Base-by-base conservation (phyloP, 2,113 vertebrate genomes). In the Oncorhynchus tshawytscha region DNA sequence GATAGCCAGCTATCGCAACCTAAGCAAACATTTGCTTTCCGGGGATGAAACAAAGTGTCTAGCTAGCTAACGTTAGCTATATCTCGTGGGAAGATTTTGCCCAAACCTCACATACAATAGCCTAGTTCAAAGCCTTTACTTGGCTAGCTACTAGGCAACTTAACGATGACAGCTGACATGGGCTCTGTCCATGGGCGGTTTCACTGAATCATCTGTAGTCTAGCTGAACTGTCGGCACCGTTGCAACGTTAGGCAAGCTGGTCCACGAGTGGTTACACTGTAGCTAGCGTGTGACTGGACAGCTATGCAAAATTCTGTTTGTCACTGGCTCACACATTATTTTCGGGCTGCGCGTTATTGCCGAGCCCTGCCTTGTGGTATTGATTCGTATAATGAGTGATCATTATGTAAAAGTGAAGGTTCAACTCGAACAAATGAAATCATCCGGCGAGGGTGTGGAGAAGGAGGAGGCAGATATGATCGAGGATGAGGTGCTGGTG, bases 371-470 rank as follows among this genome's bases (percentile, higher is more conserved):
- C 49, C 73, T 73, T 22, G 72, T 82, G 20, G 74, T 73, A 51
- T 73, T 59, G 62, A 3, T 57, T 73, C n/a, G 29, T 80, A 90
- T 71, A 71, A 94, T 93, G 92, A 90, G 79, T 71, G 91, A 92
- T 62, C 77, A 84, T 67, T 76, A 92, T 90, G 89, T 78, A 16
- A 81, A 87, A 79, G 88, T 85, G 7, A 85, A 81, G 75, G 80
- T 84, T 79, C 86, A 90, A 39, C 71, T 87, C 7, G 87, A 91
- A 73, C 86, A 83, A 64, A 87, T 88, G 84, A 91, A 91, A 51
- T 79, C 84, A 0, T 45, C 77, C 0, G 86, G 78, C 2, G 80
- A 79, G 65, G 86, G 76, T 66, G 83, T 59, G 18, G 82, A 79
- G 20, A 82, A 65, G 51, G 75, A 87, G 72, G 84, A 62, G 13